Evolutionary conservation across 2,797 vertebrate species (phyloP).

Genomic region (Bradypus variegatus): DNA sequence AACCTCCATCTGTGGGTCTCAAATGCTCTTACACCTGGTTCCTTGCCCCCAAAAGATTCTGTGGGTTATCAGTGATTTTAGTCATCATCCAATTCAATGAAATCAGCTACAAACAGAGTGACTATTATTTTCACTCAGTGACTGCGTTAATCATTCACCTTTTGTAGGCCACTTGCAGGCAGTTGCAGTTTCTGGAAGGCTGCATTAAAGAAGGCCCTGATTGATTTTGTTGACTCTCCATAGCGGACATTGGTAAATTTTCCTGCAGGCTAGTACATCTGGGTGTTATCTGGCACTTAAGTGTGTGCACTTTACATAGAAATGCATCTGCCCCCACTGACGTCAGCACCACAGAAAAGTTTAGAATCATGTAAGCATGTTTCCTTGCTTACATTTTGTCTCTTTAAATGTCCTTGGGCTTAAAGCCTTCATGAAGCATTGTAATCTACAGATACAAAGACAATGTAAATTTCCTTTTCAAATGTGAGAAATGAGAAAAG

Average conservation of each 20-base stretch:
- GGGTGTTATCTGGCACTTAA: background rate
- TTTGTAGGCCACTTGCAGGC: background rate
- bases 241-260: background rate
- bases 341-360: background rate
- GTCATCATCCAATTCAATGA: background rate
- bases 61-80: background rate
- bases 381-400: slow-evolving; percentile 29
- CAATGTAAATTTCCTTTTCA: background rate
- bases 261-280: background rate
- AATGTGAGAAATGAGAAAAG: slow-evolving; percentile 43
- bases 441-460: background rate
- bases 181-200: background rate
- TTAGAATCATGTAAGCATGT: background rate
- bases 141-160: background rate
- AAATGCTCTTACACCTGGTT: background rate
- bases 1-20: background rate
- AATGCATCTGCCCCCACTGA: background rate
- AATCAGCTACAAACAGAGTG: background rate
- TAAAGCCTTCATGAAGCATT: slow-evolving; percentile 28
- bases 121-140: background rate
- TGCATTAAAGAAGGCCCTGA: background rate
- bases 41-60: background rate
- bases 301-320: background rate
- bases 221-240: background rate
- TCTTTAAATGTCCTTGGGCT: slow-evolving; percentile 1